Conservation (phyloP, 2,113 vertebrate species). For the Ceyx cyanopectus region DNA sequence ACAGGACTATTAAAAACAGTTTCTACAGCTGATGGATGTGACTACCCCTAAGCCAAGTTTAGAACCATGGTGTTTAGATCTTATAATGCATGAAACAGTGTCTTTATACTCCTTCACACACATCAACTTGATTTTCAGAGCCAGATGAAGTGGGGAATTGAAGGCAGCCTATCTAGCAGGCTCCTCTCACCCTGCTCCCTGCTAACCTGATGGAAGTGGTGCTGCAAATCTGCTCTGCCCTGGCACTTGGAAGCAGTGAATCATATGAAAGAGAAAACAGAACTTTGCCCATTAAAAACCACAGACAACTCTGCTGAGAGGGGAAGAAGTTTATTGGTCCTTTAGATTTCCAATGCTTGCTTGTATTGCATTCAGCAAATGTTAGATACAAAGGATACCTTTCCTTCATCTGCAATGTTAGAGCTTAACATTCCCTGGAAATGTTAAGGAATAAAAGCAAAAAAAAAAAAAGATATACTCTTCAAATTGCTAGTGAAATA, state of each 20-base stretch:
- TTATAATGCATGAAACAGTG: background rate
- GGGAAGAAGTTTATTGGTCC: conserved; percentile 47
- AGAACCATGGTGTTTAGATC: background rate
- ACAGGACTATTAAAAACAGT: background rate
- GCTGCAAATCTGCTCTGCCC: background rate
- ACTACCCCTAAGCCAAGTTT: background rate
- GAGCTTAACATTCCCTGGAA: conserved; percentile 39
- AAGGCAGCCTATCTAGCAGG: background rate
- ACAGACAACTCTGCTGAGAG: background rate
- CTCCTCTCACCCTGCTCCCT: background rate
- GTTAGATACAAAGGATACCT: conserved; percentile 4
- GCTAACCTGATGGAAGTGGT: background rate
- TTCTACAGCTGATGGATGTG: background rate
- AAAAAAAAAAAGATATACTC: background rate
- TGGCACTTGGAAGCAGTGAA: background rate
- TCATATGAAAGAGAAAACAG: background rate
- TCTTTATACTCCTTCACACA: background rate
- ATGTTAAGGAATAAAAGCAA: conserved; percentile 19
- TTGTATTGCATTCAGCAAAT: background rate
- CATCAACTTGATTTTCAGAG: background rate
- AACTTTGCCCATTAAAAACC: background rate
- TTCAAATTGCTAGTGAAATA: conserved; percentile 2
- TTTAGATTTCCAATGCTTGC: conserved; percentile 1
- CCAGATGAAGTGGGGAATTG: background rate
- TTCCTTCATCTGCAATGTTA: conserved; percentile 32